These are phyloP conservation scores for Choreutis nemorana DNA, from an alignment of 2,888 invertebrate genomes.

Conservation along the genomic window DNA sequence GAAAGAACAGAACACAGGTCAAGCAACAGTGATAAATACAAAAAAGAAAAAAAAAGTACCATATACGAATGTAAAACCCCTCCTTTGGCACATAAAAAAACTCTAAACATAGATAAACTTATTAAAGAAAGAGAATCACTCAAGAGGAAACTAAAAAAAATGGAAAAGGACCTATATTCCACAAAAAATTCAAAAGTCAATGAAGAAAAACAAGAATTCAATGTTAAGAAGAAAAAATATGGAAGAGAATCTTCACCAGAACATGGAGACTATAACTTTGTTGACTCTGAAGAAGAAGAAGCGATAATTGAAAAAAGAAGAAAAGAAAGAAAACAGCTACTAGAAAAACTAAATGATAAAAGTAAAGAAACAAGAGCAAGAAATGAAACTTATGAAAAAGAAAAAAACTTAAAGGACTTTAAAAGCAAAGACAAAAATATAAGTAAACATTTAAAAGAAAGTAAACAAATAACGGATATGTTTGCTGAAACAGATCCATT, in stretches of 20 bases:
- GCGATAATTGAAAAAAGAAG: slow-evolving; percentile 88
- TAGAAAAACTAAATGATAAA: slow-evolving; percentile 59
- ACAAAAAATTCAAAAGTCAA: slow-evolving; percentile 13
- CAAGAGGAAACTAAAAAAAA: slow-evolving; percentile 35
- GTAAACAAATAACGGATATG: slow-evolving; percentile 79
- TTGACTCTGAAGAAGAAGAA: slow-evolving; percentile 87
- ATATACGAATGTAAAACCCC: slow-evolving; percentile 39
- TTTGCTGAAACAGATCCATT: slow-evolving; percentile 92
- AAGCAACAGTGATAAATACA: slow-evolving; percentile 21
- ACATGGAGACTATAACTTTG: slow-evolving; percentile 68
- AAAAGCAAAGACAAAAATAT: slow-evolving; percentile 8
- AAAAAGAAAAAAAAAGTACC: slow-evolving; percentile 16
- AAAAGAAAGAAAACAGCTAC: slow-evolving; percentile 84
- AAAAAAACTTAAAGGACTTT: slow-evolving; percentile 6
- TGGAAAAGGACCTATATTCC: slow-evolving; percentile 19
- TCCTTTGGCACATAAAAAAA: slow-evolving; percentile 30
- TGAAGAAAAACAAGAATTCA: slow-evolving; percentile 6
- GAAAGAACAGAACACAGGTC: slow-evolving; percentile 20
- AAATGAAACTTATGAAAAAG: slow-evolving; percentile 13
- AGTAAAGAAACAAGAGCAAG: slow-evolving; percentile 11
- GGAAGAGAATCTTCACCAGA: slow-evolving; percentile 38
- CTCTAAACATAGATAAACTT: slow-evolving; percentile 37
- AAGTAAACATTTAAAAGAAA: slow-evolving; percentile 25
- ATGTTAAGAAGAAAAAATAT: slow-evolving; percentile 13
- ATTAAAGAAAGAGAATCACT: slow-evolving; percentile 39